Base-by-base conservation (phyloP, 2,113 vertebrate species). In the Cariama cristata region DNA sequence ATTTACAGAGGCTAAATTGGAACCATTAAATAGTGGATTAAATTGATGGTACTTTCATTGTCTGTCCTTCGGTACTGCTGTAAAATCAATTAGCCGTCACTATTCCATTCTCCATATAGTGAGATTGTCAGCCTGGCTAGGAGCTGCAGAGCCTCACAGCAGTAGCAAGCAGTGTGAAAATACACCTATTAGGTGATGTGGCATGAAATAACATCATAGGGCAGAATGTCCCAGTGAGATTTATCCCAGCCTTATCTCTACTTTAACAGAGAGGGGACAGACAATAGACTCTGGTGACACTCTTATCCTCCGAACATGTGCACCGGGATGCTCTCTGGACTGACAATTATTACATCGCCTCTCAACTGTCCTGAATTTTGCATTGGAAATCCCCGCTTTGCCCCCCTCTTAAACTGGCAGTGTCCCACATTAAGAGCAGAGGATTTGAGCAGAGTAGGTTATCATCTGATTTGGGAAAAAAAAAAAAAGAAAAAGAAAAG, bases 71-170 rank as follows among this genome's bases (percentile, higher is more conserved):
- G 99, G 99, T 99, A 99, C 99, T 98, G 99, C 99, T 99, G 99
- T 99, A 99, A 99, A 99, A 99, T 99, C 99, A 99, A 99, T 99
- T 99, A 99, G 99, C 99, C 99, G 99, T 99, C 99, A 99, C 99
- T 99, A 99, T 99, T 99, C 99, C 99, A 99, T 99, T 99, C 99
- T 99, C 99, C 99, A 98, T 99, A 99, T 99, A 99, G 99, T 98
- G 98, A 99, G 99, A 99, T 99, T 99, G 99, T 99, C 99, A 98
- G 98, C 98, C 97, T 96, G 98, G 98, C 98, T 98, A 99, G 99
- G 98, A 98, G 98, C 99, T 98, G 98, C 98, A 98, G 98, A 99
- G 98, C 98, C 98, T 99, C 99, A 99, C 99, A 98, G 99, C 93
- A 94, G 97, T 66, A 50, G 97, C 83, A 64, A 95, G 97, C 97